Base-by-base conservation (phyloP, 2,888 invertebrate genomes). In the Cephus pygmeus region DNA sequence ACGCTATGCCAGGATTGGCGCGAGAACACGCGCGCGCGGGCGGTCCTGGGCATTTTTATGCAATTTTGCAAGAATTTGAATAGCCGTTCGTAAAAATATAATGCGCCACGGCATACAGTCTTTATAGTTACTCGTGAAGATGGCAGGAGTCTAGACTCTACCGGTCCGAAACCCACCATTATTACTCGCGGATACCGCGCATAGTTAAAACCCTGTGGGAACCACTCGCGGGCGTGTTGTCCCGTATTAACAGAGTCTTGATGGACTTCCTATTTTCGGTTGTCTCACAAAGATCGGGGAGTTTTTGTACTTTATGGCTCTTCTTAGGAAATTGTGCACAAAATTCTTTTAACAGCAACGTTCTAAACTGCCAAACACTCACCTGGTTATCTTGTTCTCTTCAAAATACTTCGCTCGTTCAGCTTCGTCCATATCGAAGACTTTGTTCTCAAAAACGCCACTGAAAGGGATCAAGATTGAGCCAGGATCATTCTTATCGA, bases 401-500 rank as follows among this genome's bases (percentile, higher is more conserved):
- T 98, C 97, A 81, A 97, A 92, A 91, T 94, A 98, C 69, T 95
- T 95, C 83, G 95, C 94, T 80, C 94, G 94, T 86, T 97, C 96
- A 34, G 93, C 93, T 0, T 95, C 95, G 12, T 96, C 96, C 95
- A 98, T 96, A 84, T 99, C 98, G 73, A 95, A 88, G 34, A 99
- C 91, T 92, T 96, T 96, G 79, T 94, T 94, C 92, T 99, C 99
- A 87, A 98, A 95, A 23, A 93, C 95, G 0, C 99, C 99, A 31
- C 98, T 99, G 93, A 99, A 99, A 0, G 99, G 99, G 83, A 99
- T 98, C 69, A 99, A 95, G 3, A 95, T 93, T 0, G 98, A 95
- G 3, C 99, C 99, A 0, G 98, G 96, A 91, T 99, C 99, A 90
- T 99, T 95, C 90, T 96, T 96, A 92, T 99, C 99, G 84, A 99